Evolutionary conservation across 2,797 vertebrate genomes (phyloP).

Genomic region (Triplophysa yarkandensis): DNA sequence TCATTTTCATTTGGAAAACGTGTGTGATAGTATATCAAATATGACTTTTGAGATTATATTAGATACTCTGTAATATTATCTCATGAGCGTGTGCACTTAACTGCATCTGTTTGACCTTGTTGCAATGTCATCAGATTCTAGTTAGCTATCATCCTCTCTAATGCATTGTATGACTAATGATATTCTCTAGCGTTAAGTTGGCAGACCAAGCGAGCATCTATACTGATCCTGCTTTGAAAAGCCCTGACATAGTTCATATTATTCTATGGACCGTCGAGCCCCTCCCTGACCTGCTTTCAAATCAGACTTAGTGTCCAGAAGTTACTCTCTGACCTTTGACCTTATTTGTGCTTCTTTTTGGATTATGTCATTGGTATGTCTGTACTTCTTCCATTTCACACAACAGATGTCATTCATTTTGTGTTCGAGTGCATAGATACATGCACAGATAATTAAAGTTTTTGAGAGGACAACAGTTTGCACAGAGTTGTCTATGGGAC

Average conservation of each 20-base stretch:
- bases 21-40: not conserved
- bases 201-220: slow-evolving; percentile 47
- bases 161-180: not conserved
- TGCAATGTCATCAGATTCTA: not conserved
- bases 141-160: slow-evolving; percentile 9
- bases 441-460: no score
- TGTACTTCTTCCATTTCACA: not conserved
- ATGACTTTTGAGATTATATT: not conserved
- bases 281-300: slow-evolving; percentile 41
- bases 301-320: slow-evolving; percentile 36
- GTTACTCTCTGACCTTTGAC: slow-evolving; percentile 11
- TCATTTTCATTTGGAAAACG: no score
- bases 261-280: slow-evolving; percentile 44
- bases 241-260: slow-evolving; percentile 53
- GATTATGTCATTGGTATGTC: not conserved
- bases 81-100: not conserved
- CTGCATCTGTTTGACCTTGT: not conserved
- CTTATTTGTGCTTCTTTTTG: slow-evolving; percentile 2
- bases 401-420: not conserved
- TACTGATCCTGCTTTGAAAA: slow-evolving; percentile 56
- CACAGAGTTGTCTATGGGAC: no score
- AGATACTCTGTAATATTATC: not conserved
- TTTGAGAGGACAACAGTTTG: no score
- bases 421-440: not conserved
- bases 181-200: slow-evolving; percentile 38